These are phyloP conservation scores for Pseudocheirus occidentalis DNA, from an alignment of 2,797 vertebrate species.

Conservation along the genomic window DNA sequence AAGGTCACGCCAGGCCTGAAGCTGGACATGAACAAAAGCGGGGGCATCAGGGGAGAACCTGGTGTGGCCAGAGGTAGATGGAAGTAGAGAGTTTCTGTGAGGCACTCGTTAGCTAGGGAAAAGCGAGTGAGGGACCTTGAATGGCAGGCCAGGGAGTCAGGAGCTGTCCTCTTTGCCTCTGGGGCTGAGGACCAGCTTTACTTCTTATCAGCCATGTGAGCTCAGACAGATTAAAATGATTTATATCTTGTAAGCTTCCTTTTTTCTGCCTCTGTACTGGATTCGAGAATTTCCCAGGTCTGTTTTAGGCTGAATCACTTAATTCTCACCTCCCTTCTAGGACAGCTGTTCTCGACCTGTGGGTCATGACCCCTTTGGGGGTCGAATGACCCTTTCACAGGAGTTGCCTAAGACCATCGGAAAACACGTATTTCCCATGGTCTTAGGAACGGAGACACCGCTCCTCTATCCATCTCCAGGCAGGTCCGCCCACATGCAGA, in stretches of 20 bases:
- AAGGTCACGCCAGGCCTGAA: neutral
- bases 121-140: neutral
- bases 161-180: neutral
- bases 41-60: neutral
- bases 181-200: neutral
- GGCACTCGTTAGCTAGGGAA: too few species aligned
- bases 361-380: too few species aligned
- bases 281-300: neutral
- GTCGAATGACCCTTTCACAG: too few species aligned
- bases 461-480: too few species aligned
- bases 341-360: too few species aligned
- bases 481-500: too few species aligned
- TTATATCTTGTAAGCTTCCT: neutral
- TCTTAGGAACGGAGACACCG: too few species aligned
- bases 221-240: neutral
- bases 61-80: neutral
- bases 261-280: neutral
- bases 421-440: too few species aligned
- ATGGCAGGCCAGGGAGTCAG: neutral
- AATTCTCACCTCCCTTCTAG: neutral
- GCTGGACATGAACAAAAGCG: neutral
- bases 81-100: neutral
- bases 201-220: neutral
- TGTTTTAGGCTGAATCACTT: neutral
- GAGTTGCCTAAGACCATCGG: too few species aligned